Base-by-base conservation (phyloP, 2,113 vertebrate genomes). In the Oryzias curvinotus region DNA sequence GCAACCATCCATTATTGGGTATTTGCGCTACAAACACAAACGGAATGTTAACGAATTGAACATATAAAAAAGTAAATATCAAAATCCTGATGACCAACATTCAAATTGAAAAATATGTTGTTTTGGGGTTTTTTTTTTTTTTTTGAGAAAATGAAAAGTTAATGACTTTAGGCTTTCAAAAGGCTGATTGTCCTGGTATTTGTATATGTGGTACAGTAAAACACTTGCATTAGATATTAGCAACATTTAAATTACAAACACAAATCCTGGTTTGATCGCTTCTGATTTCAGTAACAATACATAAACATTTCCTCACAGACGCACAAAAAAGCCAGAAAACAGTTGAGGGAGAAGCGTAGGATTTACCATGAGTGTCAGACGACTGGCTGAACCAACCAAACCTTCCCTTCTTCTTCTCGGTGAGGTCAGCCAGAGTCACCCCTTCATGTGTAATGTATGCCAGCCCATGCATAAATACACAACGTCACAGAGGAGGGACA, bases 331-430 rank as follows among this genome's bases (percentile, higher is more conserved):
- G 63, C 49, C 66, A 57, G 18, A 83, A 36, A 84, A 84, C 66
- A 77, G 57, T 73, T 80, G 73, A 85, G 91, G 90, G 90, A 71
- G 19, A 85, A 89, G 57, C 87, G 78, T 77, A 79, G 75, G 83
- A 83, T 85, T 96, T 95, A 98, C 96, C 96, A 89, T 95, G 95
- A 91, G 96, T 96, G 86, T 94, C 95, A 89, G 95, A 92, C 90
- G 94, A 95, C 93, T 94, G 95, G 88, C 91, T 95, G 93, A 96
- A 97, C 92, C 93, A 94, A 78, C 91, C 93, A 93, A 98, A 94
- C 90, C 92, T 95, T 92, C 93, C 94, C 93, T 95, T 98, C 96
- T 96, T 98, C 95, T 98, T 97, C 71, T 95, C 95, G 82, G 95
- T 94, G 84, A 98, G 93, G 91, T 98, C 95, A 69, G 94, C 96